Base-by-base conservation (phyloP, 2,797 vertebrate species). In the Esox masquinongy region DNA sequence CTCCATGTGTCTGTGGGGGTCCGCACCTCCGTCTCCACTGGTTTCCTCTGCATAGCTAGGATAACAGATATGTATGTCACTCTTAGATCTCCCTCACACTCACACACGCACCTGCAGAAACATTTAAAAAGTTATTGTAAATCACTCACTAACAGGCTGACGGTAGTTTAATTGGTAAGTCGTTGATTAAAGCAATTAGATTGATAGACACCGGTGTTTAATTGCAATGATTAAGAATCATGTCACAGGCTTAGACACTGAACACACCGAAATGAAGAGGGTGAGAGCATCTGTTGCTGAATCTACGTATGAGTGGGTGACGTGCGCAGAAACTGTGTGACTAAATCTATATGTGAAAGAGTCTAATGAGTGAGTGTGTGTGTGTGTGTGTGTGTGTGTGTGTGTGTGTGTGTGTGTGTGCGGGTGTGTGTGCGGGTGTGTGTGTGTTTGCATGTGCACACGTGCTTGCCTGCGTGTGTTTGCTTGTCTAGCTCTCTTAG, bases 1-100 rank as follows among this genome's bases (percentile, higher is more conserved):
- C 94, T 95, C 95, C 95, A 95, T 0, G 93, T 94, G 88, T 95
- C 94, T 3, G 94, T 95, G 59, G 95, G 95, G 0, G 91, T 95
- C 73, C 87, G 92, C 19, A 95, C 94, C 82, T 95, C 94, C 0
- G 93, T 95, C 81, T 94, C 91, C 68, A 95, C 91, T 0, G 94
- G 95, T 79, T 92, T 94, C 85, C 92, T 93, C 91, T 93, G 94
- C 95, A 95, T 95, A 51, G 94, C 95, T 95, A 83, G 36, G 3
- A 59, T 29, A 31, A 73, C 63, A 70, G 14, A 75, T 24, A 73
- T 34, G 59, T 47, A 47, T 47, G 43, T 47, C 43, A 47, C 1
- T 47, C 9, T 47, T 47, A 43, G 11, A 56, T 26, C 1, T n/a
- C 39, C 7, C 43, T 1, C 15, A 76, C 56, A 72, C 66, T 77